A percentile compares a stretch with the other conserved stretches of the same genome.
Conservation (phyloP, 2,113 vertebrate species). For the Jaculus jaculus region DNA sequence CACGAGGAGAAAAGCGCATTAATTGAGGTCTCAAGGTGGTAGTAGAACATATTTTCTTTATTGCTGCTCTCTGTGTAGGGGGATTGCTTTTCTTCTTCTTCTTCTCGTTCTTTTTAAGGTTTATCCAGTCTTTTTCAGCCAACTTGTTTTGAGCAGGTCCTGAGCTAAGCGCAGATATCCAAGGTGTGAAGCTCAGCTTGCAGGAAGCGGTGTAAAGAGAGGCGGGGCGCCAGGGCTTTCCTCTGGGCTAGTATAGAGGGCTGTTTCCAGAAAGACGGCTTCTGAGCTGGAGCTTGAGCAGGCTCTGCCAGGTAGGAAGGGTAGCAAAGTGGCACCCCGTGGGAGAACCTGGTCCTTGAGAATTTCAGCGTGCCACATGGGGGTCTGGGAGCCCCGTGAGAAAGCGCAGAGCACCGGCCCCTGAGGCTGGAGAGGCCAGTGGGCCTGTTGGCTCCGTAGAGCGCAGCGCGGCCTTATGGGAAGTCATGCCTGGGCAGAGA, state of each 20-base stretch:
- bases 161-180: not conserved
- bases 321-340: fast-evolving
- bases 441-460: not conserved
- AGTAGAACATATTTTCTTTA: slow-evolving; percentile 73
- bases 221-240: fast-evolving
- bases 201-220: not conserved
- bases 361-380: fast-evolving
- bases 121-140: slow-evolving; percentile 60
- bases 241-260: not conserved
- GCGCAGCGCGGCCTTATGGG: not conserved
- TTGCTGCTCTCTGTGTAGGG: slow-evolving; percentile 66
- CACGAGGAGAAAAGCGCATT: slow-evolving; percentile 70
- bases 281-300: not conserved
- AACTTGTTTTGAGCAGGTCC: slow-evolving; percentile 51
- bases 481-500: too few relatives aligned
- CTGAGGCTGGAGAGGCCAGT: not conserved
- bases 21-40: slow-evolving; percentile 79
- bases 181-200: not conserved
- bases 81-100: not conserved
- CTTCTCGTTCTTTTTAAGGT: slow-evolving; percentile 34
- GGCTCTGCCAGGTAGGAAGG: not conserved
- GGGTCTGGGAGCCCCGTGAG: not conserved
- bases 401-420: not conserved
- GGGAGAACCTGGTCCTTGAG: not conserved
- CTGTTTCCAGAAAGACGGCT: not conserved